Conservation (phyloP, 2,888 invertebrate genomes). For the Limnephilus rhombicus region DNA sequence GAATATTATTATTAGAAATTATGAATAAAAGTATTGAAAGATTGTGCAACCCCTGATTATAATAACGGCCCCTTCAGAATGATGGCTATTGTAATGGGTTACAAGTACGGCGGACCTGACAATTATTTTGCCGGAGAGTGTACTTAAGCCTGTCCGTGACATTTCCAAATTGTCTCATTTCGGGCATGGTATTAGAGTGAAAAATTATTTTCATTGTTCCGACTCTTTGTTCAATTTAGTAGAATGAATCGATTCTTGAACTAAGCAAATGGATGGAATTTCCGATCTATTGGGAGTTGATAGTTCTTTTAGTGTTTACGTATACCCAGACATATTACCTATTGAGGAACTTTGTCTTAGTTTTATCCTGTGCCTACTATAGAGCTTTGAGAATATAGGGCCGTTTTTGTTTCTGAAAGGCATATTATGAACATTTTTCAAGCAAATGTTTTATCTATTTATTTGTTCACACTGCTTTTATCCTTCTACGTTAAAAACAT, state of each 20-base stretch:
- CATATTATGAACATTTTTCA: not conserved
- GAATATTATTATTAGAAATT: not conserved
- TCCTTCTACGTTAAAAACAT: not conserved
- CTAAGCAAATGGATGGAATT: not conserved
- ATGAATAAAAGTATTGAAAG: not conserved
- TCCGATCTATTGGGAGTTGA: not conserved
- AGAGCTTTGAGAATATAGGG: not conserved
- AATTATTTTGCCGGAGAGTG: conserved; percentile 10
- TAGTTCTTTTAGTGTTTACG: not conserved
- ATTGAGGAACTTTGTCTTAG: not conserved
- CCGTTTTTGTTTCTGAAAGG: not conserved
- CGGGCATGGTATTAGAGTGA: not conserved
- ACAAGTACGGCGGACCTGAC: not conserved
- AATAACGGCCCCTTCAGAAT: conserved; percentile 12
- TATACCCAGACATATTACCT: not conserved
- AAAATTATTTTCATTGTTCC: conserved; percentile 1
- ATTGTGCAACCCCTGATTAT: not conserved
- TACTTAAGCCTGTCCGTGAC: not conserved
- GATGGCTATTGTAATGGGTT: conserved; percentile 31
- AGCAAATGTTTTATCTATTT: too few species aligned
- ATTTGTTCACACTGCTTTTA: too few species aligned
- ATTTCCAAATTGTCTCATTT: not conserved
- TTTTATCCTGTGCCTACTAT: not conserved
- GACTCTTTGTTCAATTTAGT: not conserved
- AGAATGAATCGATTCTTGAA: not conserved